phyloP scores from a whole-genome alignment of 2,888 invertebrate species.

The Balanococcus diminutus region DNA sequence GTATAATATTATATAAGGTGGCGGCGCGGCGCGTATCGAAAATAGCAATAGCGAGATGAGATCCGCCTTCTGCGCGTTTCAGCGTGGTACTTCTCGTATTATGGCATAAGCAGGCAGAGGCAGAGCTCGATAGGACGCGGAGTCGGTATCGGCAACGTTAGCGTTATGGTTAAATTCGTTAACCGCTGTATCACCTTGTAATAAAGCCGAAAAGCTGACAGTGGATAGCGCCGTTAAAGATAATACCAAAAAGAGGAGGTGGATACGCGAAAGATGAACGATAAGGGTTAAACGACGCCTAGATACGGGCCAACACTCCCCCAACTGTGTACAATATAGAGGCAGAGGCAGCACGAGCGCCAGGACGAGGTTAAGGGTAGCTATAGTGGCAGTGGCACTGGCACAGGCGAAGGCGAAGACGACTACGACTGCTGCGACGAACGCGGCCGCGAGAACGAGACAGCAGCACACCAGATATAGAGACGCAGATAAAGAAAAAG shows the following conservation, averaged over 20 bases:
- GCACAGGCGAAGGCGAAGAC: background rate
- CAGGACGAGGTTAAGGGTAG: background rate
- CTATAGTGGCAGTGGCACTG: background rate
- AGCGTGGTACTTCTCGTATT: background rate
- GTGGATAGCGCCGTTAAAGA: constrained; percentile 38
- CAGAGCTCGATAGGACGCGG: background rate
- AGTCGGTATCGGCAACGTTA: background rate
- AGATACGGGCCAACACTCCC: background rate
- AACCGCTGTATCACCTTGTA: constrained; percentile 49
- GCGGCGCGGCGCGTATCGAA: background rate
- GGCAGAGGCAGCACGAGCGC: background rate
- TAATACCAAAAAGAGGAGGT: constrained; percentile 44
- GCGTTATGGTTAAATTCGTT: constrained; percentile 48
- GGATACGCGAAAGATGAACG: constrained; percentile 50
- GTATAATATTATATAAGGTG: background rate
- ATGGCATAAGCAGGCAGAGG: background rate
- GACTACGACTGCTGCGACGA: background rate
- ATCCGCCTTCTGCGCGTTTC: constrained; percentile 48
- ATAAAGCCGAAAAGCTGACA: constrained; percentile 33
- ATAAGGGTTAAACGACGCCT: constrained; percentile 46
- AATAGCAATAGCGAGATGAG: constrained; percentile 1
- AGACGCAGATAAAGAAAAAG: constrained; percentile 24
- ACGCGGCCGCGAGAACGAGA: background rate
- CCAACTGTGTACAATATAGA: background rate
- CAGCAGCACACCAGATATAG: background rate